These are phyloP conservation scores for Harlomillsia oculata DNA, from an alignment of 1,140 invertebrate genomes.

Conservation along the genomic window DNA sequence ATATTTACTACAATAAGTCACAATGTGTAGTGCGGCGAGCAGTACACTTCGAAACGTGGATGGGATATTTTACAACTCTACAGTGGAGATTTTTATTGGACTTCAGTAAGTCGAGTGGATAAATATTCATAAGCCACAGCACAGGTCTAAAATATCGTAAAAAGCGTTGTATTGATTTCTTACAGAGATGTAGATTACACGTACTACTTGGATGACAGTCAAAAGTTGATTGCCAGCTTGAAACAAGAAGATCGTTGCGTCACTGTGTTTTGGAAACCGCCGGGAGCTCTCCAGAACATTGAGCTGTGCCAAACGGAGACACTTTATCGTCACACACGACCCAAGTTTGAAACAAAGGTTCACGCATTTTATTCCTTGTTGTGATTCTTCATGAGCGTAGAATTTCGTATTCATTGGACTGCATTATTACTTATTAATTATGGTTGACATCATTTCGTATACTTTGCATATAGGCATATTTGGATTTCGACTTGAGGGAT, in stretches of 20 bases:
- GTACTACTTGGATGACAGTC: constrained; percentile 11
- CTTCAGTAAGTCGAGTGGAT: neutral
- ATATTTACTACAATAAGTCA: no score
- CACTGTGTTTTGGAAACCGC: constrained; percentile 9
- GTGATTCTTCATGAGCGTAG: no score
- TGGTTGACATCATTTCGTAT: neutral
- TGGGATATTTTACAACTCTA: constrained; percentile 9
- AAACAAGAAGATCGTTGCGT: constrained; percentile 1
- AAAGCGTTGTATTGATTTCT: neutral
- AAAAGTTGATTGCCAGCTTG: constrained; percentile 7
- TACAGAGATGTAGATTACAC: constrained; percentile 11
- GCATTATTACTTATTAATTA: neutral
- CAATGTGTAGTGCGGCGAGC: no score
- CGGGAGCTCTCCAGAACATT: constrained; percentile 4
- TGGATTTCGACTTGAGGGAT: constrained; percentile 5
- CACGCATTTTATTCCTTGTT: neutral
- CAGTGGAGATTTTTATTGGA: constrained; percentile 6
- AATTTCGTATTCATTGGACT: neutral
- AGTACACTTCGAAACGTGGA: no score
- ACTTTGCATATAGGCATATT: neutral
- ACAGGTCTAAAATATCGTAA: neutral
- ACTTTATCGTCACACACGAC: constrained; percentile 3
- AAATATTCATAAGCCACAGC: neutral
- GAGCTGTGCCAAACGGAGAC: constrained; percentile 4
- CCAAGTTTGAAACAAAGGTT: constrained; percentile 6